Conservation (phyloP, 2,797 vertebrate genomes). For the Premnoplex brunnescens region DNA sequence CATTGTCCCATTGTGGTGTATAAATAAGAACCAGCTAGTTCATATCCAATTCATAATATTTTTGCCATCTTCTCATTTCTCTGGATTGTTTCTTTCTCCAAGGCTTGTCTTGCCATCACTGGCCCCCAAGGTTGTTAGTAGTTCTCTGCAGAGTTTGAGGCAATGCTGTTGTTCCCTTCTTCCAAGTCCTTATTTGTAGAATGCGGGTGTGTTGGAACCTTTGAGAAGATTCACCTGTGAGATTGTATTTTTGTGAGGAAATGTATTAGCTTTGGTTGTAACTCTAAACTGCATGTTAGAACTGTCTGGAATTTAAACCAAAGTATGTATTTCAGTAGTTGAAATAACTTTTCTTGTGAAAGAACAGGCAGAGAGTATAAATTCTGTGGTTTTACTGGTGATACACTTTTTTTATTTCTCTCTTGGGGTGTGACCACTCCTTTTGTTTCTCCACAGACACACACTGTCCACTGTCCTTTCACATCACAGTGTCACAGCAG, state of each 20-base stretch:
- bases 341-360: neutral
- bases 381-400: neutral
- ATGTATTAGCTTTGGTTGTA: neutral
- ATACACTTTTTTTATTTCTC: fast-evolving
- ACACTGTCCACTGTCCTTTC: neutral
- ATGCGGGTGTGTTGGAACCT: neutral
- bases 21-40: neutral
- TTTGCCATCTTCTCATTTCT: neutral
- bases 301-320: neutral
- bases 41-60: neutral
- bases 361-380: neutral
- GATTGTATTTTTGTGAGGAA: neutral
- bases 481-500: neutral
- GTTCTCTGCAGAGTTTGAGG: neutral
- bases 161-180: neutral
- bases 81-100: neutral
- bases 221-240: neutral
- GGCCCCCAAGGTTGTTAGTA: neutral
- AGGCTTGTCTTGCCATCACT: neutral
- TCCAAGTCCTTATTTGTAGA: neutral
- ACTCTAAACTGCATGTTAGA: neutral
- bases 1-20: neutral
- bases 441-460: neutral
- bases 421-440: neutral
- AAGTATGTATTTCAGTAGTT: neutral